These are phyloP conservation scores for Sminthurides aquaticus DNA, from an alignment of 2,888 invertebrate genomes.

Conservation along the genomic window DNA sequence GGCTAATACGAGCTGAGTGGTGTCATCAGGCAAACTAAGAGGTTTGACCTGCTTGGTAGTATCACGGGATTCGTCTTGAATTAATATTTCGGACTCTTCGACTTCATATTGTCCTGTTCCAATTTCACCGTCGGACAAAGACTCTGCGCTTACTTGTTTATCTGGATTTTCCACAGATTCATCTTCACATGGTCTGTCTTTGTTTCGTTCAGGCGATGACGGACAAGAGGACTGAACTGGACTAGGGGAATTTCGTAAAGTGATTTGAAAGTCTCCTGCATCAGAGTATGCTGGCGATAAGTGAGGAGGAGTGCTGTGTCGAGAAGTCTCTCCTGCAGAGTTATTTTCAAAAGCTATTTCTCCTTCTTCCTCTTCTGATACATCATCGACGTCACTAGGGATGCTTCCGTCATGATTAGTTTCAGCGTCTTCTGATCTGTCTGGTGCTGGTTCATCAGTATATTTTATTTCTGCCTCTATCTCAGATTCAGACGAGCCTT, in stretches of 20 bases:
- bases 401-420: neutral
- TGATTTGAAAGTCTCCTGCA: slow-evolving; percentile 2
- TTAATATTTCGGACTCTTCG: neutral
- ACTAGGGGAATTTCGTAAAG: neutral
- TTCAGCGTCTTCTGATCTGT: neutral
- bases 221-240: too few relatives aligned
- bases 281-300: neutral
- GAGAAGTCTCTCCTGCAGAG: neutral
- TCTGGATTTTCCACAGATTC: neutral
- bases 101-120: neutral
- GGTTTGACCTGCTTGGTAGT: neutral
- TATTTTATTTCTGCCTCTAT: neutral
- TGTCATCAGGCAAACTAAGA: neutral
- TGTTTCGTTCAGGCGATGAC: neutral
- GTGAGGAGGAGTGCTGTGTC: neutral
- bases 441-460: neutral
- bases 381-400: neutral
- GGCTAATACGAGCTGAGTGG: neutral
- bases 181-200: neutral
- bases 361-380: slow-evolving; percentile 15
- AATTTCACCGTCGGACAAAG: neutral
- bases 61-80: neutral
- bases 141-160: neutral
- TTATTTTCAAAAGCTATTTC: neutral
- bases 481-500: neutral